Evolutionary conservation across 2,797 vertebrate genomes (phyloP).

Genomic region (Cetoscarus ocellatus): DNA sequence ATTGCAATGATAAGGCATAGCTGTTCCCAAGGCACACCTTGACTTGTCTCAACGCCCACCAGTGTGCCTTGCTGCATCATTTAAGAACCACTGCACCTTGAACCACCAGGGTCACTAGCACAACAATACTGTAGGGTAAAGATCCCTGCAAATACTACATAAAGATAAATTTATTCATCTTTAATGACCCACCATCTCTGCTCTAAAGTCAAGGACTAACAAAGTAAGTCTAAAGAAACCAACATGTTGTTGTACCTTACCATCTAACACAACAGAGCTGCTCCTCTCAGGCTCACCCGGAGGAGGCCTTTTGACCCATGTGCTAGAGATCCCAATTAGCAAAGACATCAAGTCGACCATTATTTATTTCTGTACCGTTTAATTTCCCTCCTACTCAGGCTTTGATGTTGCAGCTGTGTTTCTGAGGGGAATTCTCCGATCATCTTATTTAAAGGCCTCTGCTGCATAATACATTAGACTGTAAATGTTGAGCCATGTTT

Average conservation of each 20-base stretch:
- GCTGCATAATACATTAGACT: constrained; percentile 76
- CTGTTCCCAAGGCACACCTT: too few species aligned
- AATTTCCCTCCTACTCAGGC: constrained; percentile 74
- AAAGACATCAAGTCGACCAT: constrained; percentile 76
- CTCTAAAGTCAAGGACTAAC: not conserved
- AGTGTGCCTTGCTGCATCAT: too few species aligned
- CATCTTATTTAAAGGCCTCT: constrained; percentile 73
- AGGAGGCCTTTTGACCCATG: constrained; percentile 67
- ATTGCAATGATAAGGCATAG: too few species aligned
- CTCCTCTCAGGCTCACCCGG: constrained; percentile 26
- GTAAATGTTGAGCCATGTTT: constrained; percentile 69
- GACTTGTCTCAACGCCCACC: too few species aligned
- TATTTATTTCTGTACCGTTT: constrained; percentile 80
- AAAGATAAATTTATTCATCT: not conserved
- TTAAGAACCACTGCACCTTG: too few species aligned
- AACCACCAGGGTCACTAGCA: too few species aligned
- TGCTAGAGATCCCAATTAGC: constrained; percentile 78
- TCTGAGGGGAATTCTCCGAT: constrained; percentile 76
- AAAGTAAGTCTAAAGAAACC: constrained; percentile 10
- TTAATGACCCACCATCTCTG: not conserved
- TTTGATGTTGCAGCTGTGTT: constrained; percentile 77
- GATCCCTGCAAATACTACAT: not conserved
- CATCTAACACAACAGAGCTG: constrained; percentile 13
- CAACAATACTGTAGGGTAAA: too few species aligned
- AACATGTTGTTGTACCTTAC: constrained; percentile 18